Percentiles rank a stretch among this genome's conserved stretches.
These are phyloP conservation scores for Conger conger DNA, from an alignment of 2,113 vertebrate genomes.

Conservation along the genomic window DNA sequence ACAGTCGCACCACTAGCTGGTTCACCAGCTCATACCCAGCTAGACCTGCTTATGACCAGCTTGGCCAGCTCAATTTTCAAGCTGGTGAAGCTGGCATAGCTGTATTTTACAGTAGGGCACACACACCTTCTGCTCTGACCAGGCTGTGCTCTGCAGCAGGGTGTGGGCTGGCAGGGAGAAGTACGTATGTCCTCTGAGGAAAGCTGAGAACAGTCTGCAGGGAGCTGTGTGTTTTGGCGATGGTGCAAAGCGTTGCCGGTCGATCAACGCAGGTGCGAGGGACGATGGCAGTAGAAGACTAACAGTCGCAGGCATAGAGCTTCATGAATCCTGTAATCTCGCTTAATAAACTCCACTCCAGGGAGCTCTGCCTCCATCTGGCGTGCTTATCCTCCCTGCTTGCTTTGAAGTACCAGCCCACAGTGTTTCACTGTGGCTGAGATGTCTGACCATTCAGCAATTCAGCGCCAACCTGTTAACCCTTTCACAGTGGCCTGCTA, in stretches of 20 bases:
- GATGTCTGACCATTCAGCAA: conserved; percentile 3
- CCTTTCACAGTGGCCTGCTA: background rate
- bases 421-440: conserved; percentile 29
- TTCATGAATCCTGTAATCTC: conserved; percentile 21
- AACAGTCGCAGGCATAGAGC: conserved; percentile 10
- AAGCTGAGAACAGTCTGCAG: conserved; percentile 27
- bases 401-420: conserved; percentile 22
- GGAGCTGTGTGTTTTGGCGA: conserved; percentile 3
- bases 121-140: background rate
- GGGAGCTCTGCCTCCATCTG: conserved; percentile 30
- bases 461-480: background rate
- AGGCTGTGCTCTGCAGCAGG: conserved; percentile 14
- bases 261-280: conserved; percentile 18
- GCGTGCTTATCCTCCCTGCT: conserved; percentile 14
- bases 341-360: conserved; percentile 9
- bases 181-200: conserved; percentile 23
- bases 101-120: too few species aligned
- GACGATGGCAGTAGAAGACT: conserved; percentile 7
- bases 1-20: too few species aligned
- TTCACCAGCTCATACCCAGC: too few species aligned
- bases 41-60: too few species aligned
- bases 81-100: too few species aligned
- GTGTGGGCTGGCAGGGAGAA: background rate
- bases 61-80: too few species aligned
- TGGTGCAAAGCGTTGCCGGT: background rate